Conservation (phyloP, 2,113 vertebrate species). For the Antidorcas marsupialis region DNA sequence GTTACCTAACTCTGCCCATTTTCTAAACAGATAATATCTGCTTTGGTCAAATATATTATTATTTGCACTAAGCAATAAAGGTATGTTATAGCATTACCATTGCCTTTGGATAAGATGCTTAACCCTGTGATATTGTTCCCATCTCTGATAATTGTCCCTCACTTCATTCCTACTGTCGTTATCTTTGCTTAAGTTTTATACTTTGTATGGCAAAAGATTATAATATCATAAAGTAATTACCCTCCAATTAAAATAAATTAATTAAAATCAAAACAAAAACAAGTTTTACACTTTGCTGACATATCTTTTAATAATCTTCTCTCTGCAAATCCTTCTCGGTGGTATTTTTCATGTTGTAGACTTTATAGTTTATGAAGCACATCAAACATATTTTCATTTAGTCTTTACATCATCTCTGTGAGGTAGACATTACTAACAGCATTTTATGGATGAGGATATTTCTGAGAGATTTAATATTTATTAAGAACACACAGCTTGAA, state of each 20-base stretch:
- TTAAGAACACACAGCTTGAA: background rate
- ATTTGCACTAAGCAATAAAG: background rate
- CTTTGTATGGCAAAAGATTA: background rate
- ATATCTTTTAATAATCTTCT: background rate
- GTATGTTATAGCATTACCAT: background rate
- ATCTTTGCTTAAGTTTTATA: background rate
- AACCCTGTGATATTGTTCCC: background rate
- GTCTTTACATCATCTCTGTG: background rate
- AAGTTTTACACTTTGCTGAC: background rate
- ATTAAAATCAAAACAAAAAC: background rate
- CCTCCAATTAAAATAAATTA: background rate
- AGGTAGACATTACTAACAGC: background rate
- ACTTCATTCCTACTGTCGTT: background rate
- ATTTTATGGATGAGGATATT: background rate
- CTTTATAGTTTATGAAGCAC: background rate
- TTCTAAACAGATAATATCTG: background rate
- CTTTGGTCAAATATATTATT: background rate
- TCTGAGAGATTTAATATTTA: background rate
- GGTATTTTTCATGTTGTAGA: background rate
- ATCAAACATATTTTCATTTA: constrained; percentile 18
- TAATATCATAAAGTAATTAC: background rate
- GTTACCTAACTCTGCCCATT: background rate
- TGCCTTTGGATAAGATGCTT: background rate
- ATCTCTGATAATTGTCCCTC: background rate
- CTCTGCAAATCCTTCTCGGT: background rate